Base-by-base conservation (phyloP, 2,113 vertebrate genomes). In the Arizona elegans region DNA sequence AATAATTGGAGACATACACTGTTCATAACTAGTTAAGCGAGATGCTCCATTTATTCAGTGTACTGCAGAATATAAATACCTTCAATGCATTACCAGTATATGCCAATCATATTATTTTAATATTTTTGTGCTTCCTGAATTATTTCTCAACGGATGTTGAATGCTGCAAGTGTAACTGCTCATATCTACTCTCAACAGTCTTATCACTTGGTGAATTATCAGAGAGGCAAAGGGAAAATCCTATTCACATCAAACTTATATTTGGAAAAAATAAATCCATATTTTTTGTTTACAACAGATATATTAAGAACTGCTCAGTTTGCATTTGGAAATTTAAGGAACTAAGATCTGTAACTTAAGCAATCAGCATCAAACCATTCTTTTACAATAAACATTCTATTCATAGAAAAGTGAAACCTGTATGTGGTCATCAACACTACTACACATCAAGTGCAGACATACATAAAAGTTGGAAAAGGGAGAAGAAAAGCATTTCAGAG, bases 11-110 rank as follows among this genome's bases (percentile, higher is more conserved):
- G 95, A 96, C 95, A 97, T 95, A 91, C 33, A 91, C 94, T 95
- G 90, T 95, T 96, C 94, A 97, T 98, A 98, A 98, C 98, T 97
- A 98, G 94, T 26, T 92, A 89, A 97, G 50, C 95, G 92, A 90
- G 91, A 95, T 92, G 94, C 89, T 97, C 91, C 91, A 59, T 88
- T 91, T 90, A 62, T 93, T 92, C 58, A 75, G 23, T 93, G 93
- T n/a, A 95, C 70, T 95, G 92, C 50, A 95, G 94, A 97, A 93
- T 94, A 98, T 95, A 97, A 97, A 96, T 91, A 94, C 87, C 94
- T 96, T 93, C 94, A 94, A 97, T 97, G 90, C 96, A 50, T 94
- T 97, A 97, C 96, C 93, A 91, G 95, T 93, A 97, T 33, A 95
- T 93, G 91, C 94, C 93, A 95, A 50, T 87, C 43, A 90, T 54